Conservation (phyloP, 2,888 invertebrate genomes). For the Taenaris catops region DNA sequence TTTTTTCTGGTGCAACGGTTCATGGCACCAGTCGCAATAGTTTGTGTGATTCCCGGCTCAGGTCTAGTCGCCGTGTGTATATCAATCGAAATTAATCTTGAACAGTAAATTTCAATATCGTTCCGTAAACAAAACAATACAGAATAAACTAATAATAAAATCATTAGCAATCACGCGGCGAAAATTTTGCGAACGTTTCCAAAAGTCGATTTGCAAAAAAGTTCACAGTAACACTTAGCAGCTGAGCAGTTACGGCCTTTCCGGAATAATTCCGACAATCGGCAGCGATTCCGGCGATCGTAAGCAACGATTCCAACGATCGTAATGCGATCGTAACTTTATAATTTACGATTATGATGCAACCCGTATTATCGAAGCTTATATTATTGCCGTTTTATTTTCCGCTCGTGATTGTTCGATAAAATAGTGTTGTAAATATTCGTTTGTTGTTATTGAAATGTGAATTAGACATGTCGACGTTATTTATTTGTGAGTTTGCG, state of each 20-base stretch:
- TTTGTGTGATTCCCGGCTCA: too few relatives aligned
- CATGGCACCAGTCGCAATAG: too few relatives aligned
- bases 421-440: slow-evolving; percentile 43
- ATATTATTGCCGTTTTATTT: slow-evolving; percentile 56
- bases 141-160: too few relatives aligned
- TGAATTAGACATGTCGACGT: slow-evolving; percentile 8
- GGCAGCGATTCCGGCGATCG: slow-evolving; percentile 15
- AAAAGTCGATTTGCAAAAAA: slow-evolving; percentile 2
- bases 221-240: slow-evolving; percentile 8
- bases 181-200: slow-evolving; percentile 1
- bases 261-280: slow-evolving; percentile 13
- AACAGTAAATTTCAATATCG: too few relatives aligned
- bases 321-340: slow-evolving; percentile 35
- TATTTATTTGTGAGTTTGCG: slow-evolving; percentile 1
- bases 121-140: too few relatives aligned
- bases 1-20: too few relatives aligned
- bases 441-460: slow-evolving; percentile 25
- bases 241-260: slow-evolving; percentile 6
- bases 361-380: slow-evolving; percentile 48
- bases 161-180: slow-evolving; percentile 3
- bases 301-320: slow-evolving; percentile 11
- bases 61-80: too few relatives aligned
- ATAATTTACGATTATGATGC: slow-evolving; percentile 57
- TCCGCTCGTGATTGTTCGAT: slow-evolving; percentile 53
- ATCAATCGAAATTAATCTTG: too few relatives aligned